phyloP scores from a whole-genome alignment of 2,888 invertebrate genomes.

The Argyresthia goedartella region DNA sequence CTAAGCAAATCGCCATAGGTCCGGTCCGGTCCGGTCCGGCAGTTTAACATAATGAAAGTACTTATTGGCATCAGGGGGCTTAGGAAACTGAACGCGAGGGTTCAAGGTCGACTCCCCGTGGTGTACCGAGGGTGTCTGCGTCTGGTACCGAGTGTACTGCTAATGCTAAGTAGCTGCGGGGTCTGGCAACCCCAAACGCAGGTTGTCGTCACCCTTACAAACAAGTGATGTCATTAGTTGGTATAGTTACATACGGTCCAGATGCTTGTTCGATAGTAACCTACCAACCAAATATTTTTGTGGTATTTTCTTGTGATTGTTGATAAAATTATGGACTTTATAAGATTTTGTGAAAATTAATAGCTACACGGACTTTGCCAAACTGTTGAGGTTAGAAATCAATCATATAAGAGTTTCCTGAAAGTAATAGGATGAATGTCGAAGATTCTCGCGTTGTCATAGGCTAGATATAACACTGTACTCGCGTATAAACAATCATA shows the following conservation, averaged over 20 bases:
- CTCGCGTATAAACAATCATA: background rate
- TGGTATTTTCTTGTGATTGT: too few relatives aligned
- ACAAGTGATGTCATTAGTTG: background rate
- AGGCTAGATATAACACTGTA: too few relatives aligned
- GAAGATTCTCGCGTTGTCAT: too few relatives aligned
- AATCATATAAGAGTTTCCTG: too few relatives aligned
- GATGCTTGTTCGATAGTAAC: too few relatives aligned
- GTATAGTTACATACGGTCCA: too few relatives aligned
- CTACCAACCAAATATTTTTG: too few relatives aligned
- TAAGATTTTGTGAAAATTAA: too few relatives aligned
- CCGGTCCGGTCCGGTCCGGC: background rate
- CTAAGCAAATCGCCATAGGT: background rate
- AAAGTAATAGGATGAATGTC: too few relatives aligned
- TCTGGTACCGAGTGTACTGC: background rate
- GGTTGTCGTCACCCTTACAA: background rate
- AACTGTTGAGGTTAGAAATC: too few relatives aligned
- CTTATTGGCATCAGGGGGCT: background rate
- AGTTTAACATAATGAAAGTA: background rate
- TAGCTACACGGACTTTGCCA: too few relatives aligned
- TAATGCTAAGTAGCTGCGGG: background rate
- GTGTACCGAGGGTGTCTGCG: background rate
- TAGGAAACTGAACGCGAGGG: background rate
- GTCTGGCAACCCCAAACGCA: background rate
- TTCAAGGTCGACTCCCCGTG: constrained; percentile 1
- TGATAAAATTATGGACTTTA: too few relatives aligned